Conservation (phyloP, 2,113 vertebrate species). For the Eidolon helvum region DNA sequence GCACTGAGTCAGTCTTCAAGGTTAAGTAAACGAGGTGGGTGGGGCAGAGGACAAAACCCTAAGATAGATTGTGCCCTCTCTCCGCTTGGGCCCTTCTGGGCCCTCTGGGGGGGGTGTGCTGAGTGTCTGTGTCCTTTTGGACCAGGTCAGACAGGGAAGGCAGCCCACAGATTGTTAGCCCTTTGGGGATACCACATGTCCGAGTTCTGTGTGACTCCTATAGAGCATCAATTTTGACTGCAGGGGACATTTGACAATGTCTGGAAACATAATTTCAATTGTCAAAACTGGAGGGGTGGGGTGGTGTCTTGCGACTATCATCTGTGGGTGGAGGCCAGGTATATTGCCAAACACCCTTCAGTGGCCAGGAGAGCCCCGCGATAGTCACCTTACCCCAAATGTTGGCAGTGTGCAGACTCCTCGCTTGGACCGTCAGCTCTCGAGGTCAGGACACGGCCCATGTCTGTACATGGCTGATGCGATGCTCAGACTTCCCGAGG, state of each 20-base stretch:
- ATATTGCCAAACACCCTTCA: accelerated
- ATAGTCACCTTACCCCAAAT: accelerated
- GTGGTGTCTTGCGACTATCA: accelerated
- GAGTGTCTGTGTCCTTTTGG: not conserved
- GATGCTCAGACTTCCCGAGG: accelerated
- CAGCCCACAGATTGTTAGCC: not conserved
- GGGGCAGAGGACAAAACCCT: too few species aligned
- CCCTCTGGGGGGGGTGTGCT: not conserved
- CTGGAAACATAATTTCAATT: not conserved
- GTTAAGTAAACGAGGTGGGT: not conserved
- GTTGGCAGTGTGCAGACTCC: not conserved
- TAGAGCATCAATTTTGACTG: not conserved
- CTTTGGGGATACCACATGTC: accelerated
- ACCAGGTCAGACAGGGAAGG: too few species aligned
- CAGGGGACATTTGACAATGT: not conserved
- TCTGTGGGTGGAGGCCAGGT: too few species aligned
- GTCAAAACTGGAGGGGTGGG: not conserved
- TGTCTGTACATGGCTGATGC: accelerated
- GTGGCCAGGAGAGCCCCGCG: not conserved
- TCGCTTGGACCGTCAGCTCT: accelerated
- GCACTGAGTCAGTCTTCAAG: not conserved
- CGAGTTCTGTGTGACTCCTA: not conserved
- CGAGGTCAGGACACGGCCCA: accelerated
- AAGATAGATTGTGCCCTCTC: not conserved
- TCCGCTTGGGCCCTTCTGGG: not conserved